Conservation (phyloP, 2,888 invertebrate genomes). For the Epistrophella euchroma region DNA sequence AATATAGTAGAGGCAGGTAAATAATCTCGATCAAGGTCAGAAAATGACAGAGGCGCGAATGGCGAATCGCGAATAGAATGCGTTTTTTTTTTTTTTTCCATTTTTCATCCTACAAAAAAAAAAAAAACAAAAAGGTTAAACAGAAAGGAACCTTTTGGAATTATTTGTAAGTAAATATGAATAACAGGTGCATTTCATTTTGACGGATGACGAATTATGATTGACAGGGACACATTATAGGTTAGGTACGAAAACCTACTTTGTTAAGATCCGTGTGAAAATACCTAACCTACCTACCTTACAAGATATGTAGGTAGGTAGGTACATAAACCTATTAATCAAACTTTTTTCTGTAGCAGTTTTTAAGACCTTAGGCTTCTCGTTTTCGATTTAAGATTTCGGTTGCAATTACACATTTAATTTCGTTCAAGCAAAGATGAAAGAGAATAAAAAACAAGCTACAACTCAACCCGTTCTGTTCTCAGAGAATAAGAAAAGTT, state of each 20-base stretch:
- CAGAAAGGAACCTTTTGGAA: background rate
- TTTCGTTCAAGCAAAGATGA: no score
- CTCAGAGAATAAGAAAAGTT: no score
- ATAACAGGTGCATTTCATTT: conserved; percentile 34
- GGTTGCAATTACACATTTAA: background rate
- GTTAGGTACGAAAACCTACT: no score
- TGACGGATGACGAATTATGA: conserved; percentile 41
- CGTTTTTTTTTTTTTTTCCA: background rate
- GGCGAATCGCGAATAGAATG: background rate
- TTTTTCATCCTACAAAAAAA: background rate
- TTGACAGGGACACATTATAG: conserved; percentile 13
- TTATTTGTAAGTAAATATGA: no score
- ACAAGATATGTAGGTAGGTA: no score
- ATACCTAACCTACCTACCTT: no score
- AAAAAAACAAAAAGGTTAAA: background rate
- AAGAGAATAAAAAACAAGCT: no score
- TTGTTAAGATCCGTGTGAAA: conserved; percentile 8
- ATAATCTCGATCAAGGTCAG: conserved; percentile 67
- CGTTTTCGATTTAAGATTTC: background rate
- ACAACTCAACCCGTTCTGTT: no score
- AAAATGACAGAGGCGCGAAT: conserved; percentile 7
- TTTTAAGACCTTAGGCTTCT: background rate
- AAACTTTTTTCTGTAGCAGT: background rate
- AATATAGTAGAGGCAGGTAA: conserved; percentile 35
- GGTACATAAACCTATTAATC: background rate